These are phyloP conservation scores for Brachypodius melanocephalos DNA, from an alignment of 2,113 vertebrate genomes.

Conservation along the genomic window DNA sequence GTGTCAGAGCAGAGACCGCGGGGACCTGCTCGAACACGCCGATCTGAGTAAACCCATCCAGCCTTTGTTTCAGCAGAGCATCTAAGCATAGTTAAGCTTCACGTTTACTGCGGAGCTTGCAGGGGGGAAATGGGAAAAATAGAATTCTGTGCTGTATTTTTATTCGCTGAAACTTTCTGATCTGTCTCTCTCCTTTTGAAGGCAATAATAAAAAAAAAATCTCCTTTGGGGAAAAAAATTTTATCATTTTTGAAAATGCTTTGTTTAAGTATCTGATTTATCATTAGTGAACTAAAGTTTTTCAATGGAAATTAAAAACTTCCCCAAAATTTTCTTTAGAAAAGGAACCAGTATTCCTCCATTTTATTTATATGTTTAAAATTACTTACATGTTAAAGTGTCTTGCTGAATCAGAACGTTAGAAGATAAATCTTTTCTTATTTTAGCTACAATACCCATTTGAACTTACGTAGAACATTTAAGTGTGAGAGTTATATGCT, in stretches of 20 bases:
- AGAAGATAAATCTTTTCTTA: background rate
- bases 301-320: background rate
- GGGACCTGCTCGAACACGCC: background rate
- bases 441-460: background rate
- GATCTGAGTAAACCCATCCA: background rate
- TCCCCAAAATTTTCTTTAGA: background rate
- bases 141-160: background rate
- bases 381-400: background rate
- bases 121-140: background rate
- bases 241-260: background rate
- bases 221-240: background rate
- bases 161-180: background rate
- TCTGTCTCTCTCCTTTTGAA: background rate
- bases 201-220: background rate
- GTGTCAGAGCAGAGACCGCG: background rate
- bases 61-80: background rate
- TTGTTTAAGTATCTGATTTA: background rate
- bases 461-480: background rate
- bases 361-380: background rate
- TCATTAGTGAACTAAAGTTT: background rate
- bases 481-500: background rate
- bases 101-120: background rate
- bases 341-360: background rate
- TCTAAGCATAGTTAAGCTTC: background rate
- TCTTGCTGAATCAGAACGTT: background rate